Evolutionary conservation across 2,888 invertebrate genomes (phyloP).

Genomic region (Cryptus armator): DNA sequence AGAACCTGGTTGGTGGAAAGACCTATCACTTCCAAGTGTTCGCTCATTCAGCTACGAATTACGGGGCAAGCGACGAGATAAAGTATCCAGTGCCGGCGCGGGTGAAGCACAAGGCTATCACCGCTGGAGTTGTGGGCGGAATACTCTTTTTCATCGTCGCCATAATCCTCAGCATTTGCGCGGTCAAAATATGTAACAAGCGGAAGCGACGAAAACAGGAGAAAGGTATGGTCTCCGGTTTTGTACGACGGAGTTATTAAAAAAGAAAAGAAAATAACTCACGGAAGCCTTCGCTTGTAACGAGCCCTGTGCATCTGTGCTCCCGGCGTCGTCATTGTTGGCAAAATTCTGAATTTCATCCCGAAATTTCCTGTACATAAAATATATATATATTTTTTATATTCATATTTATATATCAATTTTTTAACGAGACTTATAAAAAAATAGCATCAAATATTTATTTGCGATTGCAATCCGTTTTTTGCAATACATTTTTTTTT

Average conservation of each 20-base stretch:
- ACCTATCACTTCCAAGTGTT: slow-evolving; percentile 97
- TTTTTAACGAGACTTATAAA: no score
- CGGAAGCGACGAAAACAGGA: slow-evolving; percentile 98
- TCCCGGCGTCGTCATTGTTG: slow-evolving; percentile 67
- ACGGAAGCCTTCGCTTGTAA: slow-evolving; percentile 63
- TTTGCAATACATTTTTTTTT: no score
- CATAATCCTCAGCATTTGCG: slow-evolving; percentile 98
- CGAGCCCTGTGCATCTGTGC: slow-evolving; percentile 75
- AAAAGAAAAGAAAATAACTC: slow-evolving; percentile 11
- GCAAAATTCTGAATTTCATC: no score
- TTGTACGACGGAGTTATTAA: slow-evolving; percentile 1
- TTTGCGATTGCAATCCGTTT: no score
- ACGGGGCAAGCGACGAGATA: slow-evolving; percentile 95
- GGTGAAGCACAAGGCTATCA: slow-evolving; percentile 97
- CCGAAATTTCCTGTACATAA: no score
- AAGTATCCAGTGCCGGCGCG: slow-evolving; percentile 96
- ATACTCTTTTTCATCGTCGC: slow-evolving; percentile 99
- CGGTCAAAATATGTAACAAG: slow-evolving; percentile 99
- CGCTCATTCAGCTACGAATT: slow-evolving; percentile 94
- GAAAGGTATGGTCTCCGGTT: slow-evolving; percentile 90
- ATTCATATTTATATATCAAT: no score
- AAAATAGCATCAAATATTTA: no score
- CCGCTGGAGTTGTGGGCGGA: slow-evolving; percentile 98
- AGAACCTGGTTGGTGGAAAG: slow-evolving; percentile 95
- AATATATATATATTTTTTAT: no score